phyloP scores from a whole-genome alignment of 2,888 invertebrate genomes.

The Lydus trimaculatus region DNA sequence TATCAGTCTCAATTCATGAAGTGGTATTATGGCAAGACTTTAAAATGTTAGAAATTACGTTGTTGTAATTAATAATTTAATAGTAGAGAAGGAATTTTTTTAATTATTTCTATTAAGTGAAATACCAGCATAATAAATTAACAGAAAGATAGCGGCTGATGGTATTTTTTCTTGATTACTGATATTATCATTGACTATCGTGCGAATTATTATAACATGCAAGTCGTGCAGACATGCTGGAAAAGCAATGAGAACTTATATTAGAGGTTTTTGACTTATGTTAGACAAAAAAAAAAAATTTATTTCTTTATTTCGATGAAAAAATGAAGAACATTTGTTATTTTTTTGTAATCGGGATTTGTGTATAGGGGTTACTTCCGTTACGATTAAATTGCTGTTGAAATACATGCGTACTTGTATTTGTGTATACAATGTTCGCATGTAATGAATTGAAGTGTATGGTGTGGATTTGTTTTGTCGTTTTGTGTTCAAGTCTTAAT shows the following conservation, averaged over 20 bases:
- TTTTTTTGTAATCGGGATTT: neutral
- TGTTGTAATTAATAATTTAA: neutral
- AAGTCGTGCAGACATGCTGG: neutral
- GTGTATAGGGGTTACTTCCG: neutral
- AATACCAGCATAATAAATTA: neutral
- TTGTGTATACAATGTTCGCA: slow-evolving; percentile 24
- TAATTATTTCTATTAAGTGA: neutral
- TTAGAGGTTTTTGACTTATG: neutral
- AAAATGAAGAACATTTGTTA: no score
- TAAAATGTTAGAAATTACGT: no score
- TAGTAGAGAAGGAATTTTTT: neutral
- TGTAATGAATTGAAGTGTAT: slow-evolving; percentile 29
- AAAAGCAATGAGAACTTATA: neutral
- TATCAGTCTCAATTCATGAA: no score
- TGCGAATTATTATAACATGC: neutral
- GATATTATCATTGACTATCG: neutral
- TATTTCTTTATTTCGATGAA: no score
- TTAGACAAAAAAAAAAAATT: neutral
- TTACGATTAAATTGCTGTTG: neutral
- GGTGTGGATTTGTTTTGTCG: slow-evolving; percentile 50
- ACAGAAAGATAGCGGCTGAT: neutral
- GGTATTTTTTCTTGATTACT: neutral
- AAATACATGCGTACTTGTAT: neutral
- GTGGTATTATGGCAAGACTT: no score
- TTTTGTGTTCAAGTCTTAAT: slow-evolving; percentile 54